phyloP scores from a whole-genome alignment of 2,113 vertebrate genomes.

The Dasyprocta punctata region DNA sequence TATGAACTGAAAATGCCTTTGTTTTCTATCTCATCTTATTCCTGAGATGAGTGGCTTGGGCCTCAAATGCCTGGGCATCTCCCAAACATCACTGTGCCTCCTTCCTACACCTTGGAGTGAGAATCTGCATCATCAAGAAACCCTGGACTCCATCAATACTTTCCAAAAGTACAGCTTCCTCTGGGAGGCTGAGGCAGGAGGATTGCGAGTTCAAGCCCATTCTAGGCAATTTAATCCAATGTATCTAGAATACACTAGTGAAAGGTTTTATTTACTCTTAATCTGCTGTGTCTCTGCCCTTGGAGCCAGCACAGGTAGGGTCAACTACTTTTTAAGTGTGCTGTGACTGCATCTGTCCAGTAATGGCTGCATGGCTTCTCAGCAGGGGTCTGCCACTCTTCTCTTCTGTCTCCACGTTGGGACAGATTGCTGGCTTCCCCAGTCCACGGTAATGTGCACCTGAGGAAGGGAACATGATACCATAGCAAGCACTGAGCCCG shows the following conservation, averaged over 20 bases:
- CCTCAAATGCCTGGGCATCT: rapidly evolving
- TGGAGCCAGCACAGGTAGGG: rapidly evolving
- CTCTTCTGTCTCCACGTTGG: background rate
- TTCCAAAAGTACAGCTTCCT: background rate
- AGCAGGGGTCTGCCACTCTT: background rate
- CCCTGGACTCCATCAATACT: no score
- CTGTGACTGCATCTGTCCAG: rapidly evolving
- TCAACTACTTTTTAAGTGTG: rapidly evolving
- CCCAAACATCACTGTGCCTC: background rate
- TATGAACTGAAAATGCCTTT: background rate
- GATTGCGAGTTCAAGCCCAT: background rate
- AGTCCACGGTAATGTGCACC: rapidly evolving
- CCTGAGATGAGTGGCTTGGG: background rate
- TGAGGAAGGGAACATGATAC: background rate
- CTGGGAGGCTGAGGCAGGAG: background rate
- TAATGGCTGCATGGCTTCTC: background rate
- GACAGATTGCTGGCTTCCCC: no score
- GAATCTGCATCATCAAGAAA: background rate
- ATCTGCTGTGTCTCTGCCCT: background rate
- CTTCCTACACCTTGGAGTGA: rapidly evolving
- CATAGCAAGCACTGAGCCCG: background rate
- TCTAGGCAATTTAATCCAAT: background rate
- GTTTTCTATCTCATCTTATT: background rate
- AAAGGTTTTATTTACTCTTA: background rate
- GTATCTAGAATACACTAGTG: background rate